These are phyloP conservation scores for Nibea coibor DNA, from an alignment of 2,113 vertebrate genomes.

Conservation along the genomic window DNA sequence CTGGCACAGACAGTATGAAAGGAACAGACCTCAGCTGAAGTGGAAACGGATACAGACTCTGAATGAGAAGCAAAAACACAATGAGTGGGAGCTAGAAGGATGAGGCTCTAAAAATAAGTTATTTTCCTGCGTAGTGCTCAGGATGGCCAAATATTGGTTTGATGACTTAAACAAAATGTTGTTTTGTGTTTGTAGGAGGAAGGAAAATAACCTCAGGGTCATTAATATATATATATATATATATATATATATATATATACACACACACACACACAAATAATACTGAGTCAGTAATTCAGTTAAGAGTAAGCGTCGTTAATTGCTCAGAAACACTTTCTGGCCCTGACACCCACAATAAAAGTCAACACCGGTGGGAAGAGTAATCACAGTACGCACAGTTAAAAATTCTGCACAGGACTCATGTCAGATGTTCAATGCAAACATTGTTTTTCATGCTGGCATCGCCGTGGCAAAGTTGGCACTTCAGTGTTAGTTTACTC, in stretches of 20 bases:
- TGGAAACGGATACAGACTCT: not conserved
- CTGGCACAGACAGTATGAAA: not conserved
- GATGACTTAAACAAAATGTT: not conserved
- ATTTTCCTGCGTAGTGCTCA: not conserved
- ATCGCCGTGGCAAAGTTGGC: not conserved
- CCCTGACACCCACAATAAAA: not conserved
- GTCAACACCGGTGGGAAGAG: not conserved
- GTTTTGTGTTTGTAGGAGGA: not conserved
- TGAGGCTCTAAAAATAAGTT: not conserved
- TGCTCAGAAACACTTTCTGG: conserved; percentile 3
- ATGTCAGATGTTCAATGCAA: not conserved
- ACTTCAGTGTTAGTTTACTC: not conserved
- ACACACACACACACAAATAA: too few species aligned
- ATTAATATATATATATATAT: not conserved
- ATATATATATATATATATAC: too few species aligned
- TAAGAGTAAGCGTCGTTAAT: not conserved
- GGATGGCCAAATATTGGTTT: not conserved
- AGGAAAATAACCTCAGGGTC: not conserved
- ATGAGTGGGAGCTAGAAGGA: not conserved
- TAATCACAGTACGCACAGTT: not conserved
- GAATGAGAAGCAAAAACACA: not conserved
- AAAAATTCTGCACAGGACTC: not conserved
- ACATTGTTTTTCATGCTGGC: not conserved
- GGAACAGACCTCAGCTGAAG: not conserved
- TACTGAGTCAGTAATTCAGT: not conserved